Percentiles rank a stretch among this genome's conserved stretches.
Evolutionary conservation across 2,888 invertebrate species (phyloP).

Genomic region (Agriotes lineatus): DNA sequence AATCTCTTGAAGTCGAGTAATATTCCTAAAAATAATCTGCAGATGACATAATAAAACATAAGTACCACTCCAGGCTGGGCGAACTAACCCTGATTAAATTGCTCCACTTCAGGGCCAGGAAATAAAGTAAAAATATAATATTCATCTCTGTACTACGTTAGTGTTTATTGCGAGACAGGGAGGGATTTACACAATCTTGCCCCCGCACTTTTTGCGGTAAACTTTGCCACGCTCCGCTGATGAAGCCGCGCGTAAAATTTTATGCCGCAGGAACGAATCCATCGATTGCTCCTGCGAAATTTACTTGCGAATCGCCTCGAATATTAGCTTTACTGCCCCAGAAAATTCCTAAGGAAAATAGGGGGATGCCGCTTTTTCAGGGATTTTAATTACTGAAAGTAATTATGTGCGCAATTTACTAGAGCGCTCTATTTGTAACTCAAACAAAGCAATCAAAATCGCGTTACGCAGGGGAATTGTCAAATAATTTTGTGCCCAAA

Average conservation of each 20-base stretch:
- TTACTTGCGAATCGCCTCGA: constrained; percentile 1
- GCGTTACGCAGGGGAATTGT: too few relatives aligned
- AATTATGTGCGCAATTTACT: too few relatives aligned
- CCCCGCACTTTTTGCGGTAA: constrained; percentile 27
- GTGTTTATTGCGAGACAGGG: constrained; percentile 33
- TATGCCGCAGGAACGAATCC: constrained; percentile 29
- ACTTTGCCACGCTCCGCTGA: constrained; percentile 29
- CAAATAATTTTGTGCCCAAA: too few relatives aligned
- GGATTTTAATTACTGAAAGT: too few relatives aligned
- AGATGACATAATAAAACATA: constrained; percentile 48
- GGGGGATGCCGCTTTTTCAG: too few relatives aligned
- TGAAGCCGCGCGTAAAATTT: constrained; percentile 36
- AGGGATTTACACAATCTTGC: constrained; percentile 23
- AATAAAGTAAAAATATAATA: constrained; percentile 51
- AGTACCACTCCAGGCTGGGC: constrained; percentile 45
- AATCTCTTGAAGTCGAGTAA: constrained; percentile 43
- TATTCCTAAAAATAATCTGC: constrained; percentile 44
- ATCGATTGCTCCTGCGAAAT: constrained; percentile 27
- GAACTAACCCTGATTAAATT: constrained; percentile 51
- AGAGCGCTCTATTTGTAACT: too few relatives aligned
- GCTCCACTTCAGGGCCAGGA: constrained; percentile 45
- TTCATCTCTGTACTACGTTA: constrained; percentile 47
- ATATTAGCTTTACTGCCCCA: constrained; percentile 4
- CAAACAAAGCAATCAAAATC: too few relatives aligned
- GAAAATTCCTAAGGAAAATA: too few relatives aligned